Conservation (phyloP, 2,888 invertebrate species). For the Poecilus cupreus region DNA sequence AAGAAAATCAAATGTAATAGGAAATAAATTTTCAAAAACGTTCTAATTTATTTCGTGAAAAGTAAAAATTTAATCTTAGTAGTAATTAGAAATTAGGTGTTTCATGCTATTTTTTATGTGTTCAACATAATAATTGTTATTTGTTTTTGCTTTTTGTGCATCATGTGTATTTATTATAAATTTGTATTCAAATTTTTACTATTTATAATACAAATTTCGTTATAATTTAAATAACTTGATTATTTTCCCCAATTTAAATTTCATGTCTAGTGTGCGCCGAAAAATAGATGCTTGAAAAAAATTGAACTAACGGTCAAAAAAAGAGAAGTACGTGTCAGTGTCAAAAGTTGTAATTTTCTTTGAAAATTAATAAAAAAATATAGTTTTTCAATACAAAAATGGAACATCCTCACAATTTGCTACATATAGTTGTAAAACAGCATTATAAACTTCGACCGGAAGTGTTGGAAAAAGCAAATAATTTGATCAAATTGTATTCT, state of each 20-base stretch:
- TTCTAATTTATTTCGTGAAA: not conserved
- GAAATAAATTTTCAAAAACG: not conserved
- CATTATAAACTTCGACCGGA: constrained; percentile 68
- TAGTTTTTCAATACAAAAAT: constrained; percentile 61
- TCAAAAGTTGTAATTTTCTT: not conserved
- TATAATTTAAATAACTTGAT: not conserved
- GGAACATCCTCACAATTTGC: constrained; percentile 68
- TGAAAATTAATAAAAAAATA: not conserved
- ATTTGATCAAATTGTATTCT: constrained; percentile 68
- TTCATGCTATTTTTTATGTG: not conserved
- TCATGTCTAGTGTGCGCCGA: not conserved
- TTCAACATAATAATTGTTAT: not conserved
- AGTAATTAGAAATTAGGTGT: not conserved
- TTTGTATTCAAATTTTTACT: constrained; percentile 29
- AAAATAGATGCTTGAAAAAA: not conserved
- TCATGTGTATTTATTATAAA: constrained; percentile 20
- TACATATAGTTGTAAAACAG: constrained; percentile 69
- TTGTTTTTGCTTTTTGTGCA: constrained; percentile 3
- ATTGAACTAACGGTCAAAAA: not conserved
- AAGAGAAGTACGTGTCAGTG: not conserved
- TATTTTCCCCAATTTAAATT: not conserved
- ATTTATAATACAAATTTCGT: constrained; percentile 34
- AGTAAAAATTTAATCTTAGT: not conserved
- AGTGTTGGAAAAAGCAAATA: constrained; percentile 67
- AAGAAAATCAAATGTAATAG: not conserved